phyloP scores from a whole-genome alignment of 1,140 invertebrate species.

The Ceratina australensis region DNA sequence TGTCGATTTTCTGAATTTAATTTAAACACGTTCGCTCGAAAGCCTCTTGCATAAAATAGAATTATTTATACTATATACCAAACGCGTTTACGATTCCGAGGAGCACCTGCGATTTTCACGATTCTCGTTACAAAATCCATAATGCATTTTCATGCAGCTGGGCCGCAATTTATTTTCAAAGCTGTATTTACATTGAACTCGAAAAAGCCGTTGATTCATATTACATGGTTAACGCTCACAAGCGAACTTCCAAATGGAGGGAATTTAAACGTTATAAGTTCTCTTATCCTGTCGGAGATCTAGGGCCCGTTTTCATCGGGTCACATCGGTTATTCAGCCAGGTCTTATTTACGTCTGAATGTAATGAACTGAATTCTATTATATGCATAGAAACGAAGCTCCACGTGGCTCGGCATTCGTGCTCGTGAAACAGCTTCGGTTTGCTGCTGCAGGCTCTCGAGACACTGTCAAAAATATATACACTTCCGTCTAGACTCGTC shows the following conservation, averaged over 20 bases:
- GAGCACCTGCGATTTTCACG: not conserved
- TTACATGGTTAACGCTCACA: no score
- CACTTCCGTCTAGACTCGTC: not conserved
- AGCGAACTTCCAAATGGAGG: not conserved
- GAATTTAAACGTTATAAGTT: no score
- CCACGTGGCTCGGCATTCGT: constrained; percentile 31
- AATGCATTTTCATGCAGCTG: not conserved
- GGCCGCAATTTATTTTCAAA: not conserved
- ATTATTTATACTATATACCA: not conserved
- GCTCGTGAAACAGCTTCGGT: not conserved
- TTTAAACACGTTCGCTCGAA: constrained; percentile 7
- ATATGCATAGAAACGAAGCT: not conserved
- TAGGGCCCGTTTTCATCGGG: constrained; percentile 2
- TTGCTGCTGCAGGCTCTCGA: not conserved
- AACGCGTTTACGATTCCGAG: not conserved
- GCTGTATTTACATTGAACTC: no score
- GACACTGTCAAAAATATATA: constrained; percentile 15
- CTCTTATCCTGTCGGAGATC: no score
- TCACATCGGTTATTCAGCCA: constrained; percentile 49
- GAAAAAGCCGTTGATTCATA: no score
- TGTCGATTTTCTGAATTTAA: constrained; percentile 19
- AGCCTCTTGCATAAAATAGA: constrained; percentile 10
- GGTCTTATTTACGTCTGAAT: constrained; percentile 33
- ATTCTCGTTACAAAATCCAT: not conserved
- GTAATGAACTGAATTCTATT: not conserved